Evolutionary conservation across 2,888 invertebrate genomes (phyloP), one percentile per base, ranked within the genome.

Genomic region (Tipula lateralis): DNA sequence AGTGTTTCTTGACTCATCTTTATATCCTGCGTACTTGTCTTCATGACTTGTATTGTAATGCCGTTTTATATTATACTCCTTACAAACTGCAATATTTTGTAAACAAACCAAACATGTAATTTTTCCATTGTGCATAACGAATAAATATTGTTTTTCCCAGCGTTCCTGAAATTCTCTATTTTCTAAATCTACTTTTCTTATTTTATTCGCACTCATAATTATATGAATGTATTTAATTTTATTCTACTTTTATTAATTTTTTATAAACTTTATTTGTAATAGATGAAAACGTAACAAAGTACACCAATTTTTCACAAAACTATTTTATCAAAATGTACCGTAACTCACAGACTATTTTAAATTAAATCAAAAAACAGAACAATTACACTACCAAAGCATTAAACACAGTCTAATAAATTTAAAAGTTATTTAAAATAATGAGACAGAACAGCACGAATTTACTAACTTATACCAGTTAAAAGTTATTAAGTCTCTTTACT

Each of bases 91-190:
- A 50, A 50, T 50, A 50, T 50, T 50, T 50, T 50, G 50, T 50
- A 50, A 50, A 50, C 50, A 50, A 50, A 50, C 50, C 50, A 50
- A 50, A 50, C 50, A 50, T 50, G 50, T 50, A 50, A 50, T 50
- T 50, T 50, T 50, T 66, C 66, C 66, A 66, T 66, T n/a, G n/a
- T n/a, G n/a, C n/a, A n/a, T n/a, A n/a, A n/a, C n/a, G n/a, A n/a
- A 50, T 50, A 50, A 50, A 66, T 66, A 66, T 66, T 66, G 66
- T 66, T 66, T 36, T 66, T 66, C 66, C 66, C 24, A 66, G 66
- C 66, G 66, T 16, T 16, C 66, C 66, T 66, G 66, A 32, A 32
- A 32, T 32, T 32, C 32, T 32, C 50, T 50, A 50, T 50, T 50
- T 50, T 50, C 50, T 50, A 50, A 50, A 6, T 50, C 50, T 50